These are phyloP conservation scores for Julus scanicus DNA, from an alignment of 2,888 invertebrate genomes.

Conservation along the genomic window DNA sequence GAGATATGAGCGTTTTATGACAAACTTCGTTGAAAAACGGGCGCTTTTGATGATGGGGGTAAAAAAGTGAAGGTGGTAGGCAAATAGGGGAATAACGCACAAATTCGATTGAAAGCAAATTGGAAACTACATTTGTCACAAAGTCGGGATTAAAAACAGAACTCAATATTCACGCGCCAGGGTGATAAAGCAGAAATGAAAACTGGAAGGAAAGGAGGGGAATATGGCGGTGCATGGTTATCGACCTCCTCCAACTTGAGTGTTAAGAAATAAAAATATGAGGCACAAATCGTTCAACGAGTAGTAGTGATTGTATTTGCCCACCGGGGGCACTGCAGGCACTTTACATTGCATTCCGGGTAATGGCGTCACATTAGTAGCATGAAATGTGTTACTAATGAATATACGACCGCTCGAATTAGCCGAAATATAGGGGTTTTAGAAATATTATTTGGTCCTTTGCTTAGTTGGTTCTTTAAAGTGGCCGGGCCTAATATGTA, in stretches of 20 bases:
- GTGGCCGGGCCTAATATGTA: too few species aligned
- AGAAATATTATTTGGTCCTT: too few species aligned
- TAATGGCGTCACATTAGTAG: too few species aligned
- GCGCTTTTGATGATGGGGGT: background rate
- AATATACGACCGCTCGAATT: too few species aligned
- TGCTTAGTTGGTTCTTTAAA: too few species aligned
- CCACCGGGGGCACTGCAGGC: background rate
- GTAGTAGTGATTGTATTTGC: background rate
- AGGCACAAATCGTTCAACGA: background rate
- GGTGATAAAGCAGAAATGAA: conserved; percentile 4
- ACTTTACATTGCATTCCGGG: too few species aligned
- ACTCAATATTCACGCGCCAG: background rate
- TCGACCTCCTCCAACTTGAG: background rate
- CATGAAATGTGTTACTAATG: too few species aligned
- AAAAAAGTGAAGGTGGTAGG: background rate
- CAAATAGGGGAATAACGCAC: background rate
- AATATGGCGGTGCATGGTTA: background rate
- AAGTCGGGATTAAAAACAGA: conserved; percentile 37
- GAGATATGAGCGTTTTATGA: conserved; percentile 7
- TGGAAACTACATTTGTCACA: conserved; percentile 31
- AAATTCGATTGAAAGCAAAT: conserved; percentile 41
- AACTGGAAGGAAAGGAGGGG: background rate
- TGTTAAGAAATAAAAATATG: background rate
- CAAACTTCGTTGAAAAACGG: background rate
- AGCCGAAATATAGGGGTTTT: too few species aligned